phyloP scores from a whole-genome alignment of 2,797 vertebrate species.

The Mustela erminea region DNA sequence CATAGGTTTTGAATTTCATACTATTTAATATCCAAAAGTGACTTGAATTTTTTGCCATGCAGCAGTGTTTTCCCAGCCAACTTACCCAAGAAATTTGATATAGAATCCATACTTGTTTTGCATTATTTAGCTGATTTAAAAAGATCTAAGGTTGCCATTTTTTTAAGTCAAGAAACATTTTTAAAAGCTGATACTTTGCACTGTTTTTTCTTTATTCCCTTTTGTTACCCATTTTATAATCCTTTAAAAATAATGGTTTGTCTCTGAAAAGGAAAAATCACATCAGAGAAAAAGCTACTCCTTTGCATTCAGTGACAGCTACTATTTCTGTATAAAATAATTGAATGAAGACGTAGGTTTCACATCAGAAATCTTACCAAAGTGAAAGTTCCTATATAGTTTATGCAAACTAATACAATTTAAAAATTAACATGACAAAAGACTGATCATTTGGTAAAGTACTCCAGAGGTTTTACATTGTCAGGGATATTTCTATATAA shows the following conservation, averaged over 20 bases:
- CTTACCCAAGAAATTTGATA: neutral
- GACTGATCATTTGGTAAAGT: neutral
- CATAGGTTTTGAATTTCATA: neutral
- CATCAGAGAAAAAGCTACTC: neutral
- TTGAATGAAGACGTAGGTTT: neutral
- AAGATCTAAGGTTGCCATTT: neutral
- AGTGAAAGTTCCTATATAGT: neutral
- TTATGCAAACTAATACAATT: neutral
- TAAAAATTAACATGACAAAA: neutral
- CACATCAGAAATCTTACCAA: neutral
- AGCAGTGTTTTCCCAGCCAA: neutral
- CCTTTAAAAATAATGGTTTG: neutral
- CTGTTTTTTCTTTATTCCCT: neutral
- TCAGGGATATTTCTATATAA: neutral
- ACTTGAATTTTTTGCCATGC: neutral
- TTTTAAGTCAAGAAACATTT: neutral
- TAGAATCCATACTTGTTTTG: neutral
- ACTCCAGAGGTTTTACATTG: neutral
- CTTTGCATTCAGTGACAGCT: neutral
- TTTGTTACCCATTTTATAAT: neutral
- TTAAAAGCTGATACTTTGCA: neutral
- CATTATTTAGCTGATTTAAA: neutral
- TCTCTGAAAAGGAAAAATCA: neutral
- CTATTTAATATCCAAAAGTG: neutral
- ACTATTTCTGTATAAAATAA: slow-evolving; percentile 26